A percentile compares a stretch with the other conserved stretches of the same genome.
Evolutionary conservation across 2,113 vertebrate genomes (phyloP).

Genomic region (Atractosteus spatula): DNA sequence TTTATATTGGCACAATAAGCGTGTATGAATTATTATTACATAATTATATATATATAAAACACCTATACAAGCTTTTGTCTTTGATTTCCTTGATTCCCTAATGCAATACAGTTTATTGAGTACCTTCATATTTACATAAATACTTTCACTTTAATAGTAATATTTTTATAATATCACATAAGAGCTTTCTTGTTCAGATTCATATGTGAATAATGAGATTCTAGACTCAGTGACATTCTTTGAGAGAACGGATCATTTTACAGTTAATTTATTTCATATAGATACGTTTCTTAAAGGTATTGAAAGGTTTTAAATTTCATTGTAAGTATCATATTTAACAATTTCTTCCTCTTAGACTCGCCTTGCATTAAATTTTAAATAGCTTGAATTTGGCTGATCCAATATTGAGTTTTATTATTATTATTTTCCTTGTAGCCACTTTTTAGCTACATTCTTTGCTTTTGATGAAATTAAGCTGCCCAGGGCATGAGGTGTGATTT

Average conservation of each 20-base stretch:
- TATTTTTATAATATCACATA: conserved; percentile 57
- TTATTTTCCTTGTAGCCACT: conserved; percentile 68
- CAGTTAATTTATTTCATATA: conserved; percentile 79
- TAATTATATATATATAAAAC: no score
- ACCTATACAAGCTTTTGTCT: conserved; percentile 34
- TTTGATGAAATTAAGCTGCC: conserved; percentile 45
- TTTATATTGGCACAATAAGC: neutral
- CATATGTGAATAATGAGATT: conserved; percentile 81
- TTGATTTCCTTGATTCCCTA: conserved; percentile 70
- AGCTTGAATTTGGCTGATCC: conserved; percentile 70
- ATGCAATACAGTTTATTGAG: conserved; percentile 69
- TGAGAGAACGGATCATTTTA: conserved; percentile 76
- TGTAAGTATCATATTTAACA: conserved; percentile 76
- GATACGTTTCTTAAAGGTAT: conserved; percentile 81
- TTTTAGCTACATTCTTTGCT: conserved; percentile 61
- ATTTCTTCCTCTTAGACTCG: conserved; percentile 63
- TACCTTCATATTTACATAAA: conserved; percentile 78
- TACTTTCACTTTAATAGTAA: conserved; percentile 76
- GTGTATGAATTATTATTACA: no score
- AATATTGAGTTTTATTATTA: conserved; percentile 70
- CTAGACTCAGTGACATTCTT: conserved; percentile 80
- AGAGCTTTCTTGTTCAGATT: conserved; percentile 78
- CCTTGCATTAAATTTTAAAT: conserved; percentile 75
- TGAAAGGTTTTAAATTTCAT: conserved; percentile 79
- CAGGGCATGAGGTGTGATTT: conserved; percentile 15